A percentile compares a stretch with the other conserved stretches of the same genome.
phyloP scores from a whole-genome alignment of 1,140 invertebrate genomes.

The Brevipalpus yothersi region DNA sequence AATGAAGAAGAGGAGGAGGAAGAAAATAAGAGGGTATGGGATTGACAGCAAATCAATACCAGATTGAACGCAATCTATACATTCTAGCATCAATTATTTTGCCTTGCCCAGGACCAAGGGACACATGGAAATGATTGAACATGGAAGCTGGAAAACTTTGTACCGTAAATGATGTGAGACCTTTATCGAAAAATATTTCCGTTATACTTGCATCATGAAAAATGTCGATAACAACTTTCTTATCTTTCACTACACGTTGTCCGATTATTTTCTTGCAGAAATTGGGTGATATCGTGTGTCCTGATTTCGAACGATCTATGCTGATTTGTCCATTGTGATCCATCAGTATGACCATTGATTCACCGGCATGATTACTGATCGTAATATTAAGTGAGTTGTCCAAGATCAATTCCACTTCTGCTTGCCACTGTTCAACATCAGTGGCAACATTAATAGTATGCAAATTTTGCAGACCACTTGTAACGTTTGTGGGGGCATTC shows the following conservation, averaged over 20 bases:
- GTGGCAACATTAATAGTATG: background rate
- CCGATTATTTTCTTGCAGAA: background rate
- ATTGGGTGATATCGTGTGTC: background rate
- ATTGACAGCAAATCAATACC: no score
- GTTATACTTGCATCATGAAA: background rate
- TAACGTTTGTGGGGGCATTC: background rate
- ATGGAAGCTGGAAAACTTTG: background rate
- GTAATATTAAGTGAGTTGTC: background rate
- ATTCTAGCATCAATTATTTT: no score
- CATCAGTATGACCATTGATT: background rate
- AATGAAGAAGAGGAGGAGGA: no score
- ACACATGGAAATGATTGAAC: no score
- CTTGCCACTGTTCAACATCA: background rate
- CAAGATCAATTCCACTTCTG: background rate
- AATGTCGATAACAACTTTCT: background rate
- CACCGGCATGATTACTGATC: background rate
- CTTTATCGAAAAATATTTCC: constrained; percentile 3
- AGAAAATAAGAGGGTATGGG: no score
- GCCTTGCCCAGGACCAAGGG: no score
- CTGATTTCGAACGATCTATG: background rate
- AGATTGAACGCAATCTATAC: no score
- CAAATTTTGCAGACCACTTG: background rate
- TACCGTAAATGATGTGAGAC: background rate
- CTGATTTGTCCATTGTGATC: background rate
- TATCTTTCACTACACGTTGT: background rate